These are phyloP conservation scores for Melanophora roralis DNA, from an alignment of 2,888 invertebrate species.

Conservation along the genomic window DNA sequence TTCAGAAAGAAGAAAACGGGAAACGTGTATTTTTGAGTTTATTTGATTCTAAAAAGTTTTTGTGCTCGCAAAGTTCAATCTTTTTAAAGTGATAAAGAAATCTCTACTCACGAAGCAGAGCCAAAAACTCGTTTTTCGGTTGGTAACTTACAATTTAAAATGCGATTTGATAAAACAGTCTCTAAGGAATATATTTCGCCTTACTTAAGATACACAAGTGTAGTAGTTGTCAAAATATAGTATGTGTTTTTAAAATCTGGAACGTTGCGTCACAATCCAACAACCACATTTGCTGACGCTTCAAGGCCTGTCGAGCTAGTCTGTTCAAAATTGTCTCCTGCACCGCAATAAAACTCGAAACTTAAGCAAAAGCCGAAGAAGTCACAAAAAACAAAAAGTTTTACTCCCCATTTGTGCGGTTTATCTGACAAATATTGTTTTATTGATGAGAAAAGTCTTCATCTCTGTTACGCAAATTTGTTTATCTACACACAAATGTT, in stretches of 20 bases:
- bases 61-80: slow-evolving; percentile 51
- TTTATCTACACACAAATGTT: slow-evolving; percentile 30
- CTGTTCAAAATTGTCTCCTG: slow-evolving; percentile 57
- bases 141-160: slow-evolving; percentile 55
- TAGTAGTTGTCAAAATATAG: slow-evolving; percentile 26
- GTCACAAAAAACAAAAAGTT: slow-evolving; percentile 54
- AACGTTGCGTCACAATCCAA: slow-evolving; percentile 44
- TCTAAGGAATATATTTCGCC: slow-evolving; percentile 47
- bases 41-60: slow-evolving; percentile 48
- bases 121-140: slow-evolving; percentile 52
- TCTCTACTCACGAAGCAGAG: slow-evolving; percentile 49
- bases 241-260: slow-evolving; percentile 36
- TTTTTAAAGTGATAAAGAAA: slow-evolving; percentile 54
- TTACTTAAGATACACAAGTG: slow-evolving; percentile 49
- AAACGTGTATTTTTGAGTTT: slow-evolving; percentile 40
- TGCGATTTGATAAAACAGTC: slow-evolving; percentile 51
- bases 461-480: slow-evolving; percentile 2
- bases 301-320: slow-evolving; percentile 57
- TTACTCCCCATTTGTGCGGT: slow-evolving; percentile 54
- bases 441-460: neutral
- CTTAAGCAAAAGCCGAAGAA: slow-evolving; percentile 53
- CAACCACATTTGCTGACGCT: slow-evolving; percentile 54
- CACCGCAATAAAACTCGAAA: slow-evolving; percentile 60
- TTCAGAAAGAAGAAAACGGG: slow-evolving; percentile 55
- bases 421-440: slow-evolving; percentile 34